Percentiles rank a stretch among this genome's conserved stretches.
phyloP scores from a whole-genome alignment of 1,140 invertebrate species.

The Potamilus streckersoni region DNA sequence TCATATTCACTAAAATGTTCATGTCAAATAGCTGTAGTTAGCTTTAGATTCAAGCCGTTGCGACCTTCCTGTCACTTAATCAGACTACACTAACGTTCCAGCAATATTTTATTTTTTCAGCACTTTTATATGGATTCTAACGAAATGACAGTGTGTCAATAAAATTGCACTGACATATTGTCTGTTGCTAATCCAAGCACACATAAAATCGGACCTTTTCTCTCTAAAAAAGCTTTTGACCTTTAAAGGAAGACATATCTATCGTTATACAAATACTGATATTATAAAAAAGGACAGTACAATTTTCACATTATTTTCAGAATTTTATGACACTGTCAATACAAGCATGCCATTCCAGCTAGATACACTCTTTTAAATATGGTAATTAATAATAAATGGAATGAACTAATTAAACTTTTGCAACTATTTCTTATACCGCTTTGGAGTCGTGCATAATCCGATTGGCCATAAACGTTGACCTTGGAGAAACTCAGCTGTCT shows the following conservation, averaged over 20 bases:
- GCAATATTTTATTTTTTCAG: neutral
- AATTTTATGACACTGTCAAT: no score
- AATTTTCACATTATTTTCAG: no score
- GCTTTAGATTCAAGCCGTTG: conserved; percentile 6
- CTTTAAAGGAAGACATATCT: neutral
- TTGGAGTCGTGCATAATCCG: no score
- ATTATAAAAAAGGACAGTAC: no score
- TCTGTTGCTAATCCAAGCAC: conserved; percentile 16
- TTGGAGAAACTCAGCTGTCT: no score
- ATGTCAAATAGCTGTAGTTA: conserved; percentile 11
- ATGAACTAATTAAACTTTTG: no score
- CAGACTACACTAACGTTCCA: conserved; percentile 2
- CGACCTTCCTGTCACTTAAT: conserved; percentile 22
- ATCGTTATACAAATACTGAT: no score
- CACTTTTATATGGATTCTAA: conserved; percentile 11
- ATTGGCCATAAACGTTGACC: no score
- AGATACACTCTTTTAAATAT: no score
- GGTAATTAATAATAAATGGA: no score
- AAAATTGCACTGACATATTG: neutral
- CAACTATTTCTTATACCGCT: no score
- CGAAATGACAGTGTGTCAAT: conserved; percentile 3
- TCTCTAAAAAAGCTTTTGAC: neutral
- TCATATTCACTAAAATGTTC: conserved; percentile 3
- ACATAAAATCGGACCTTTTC: conserved; percentile 6
- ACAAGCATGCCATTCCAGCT: no score